These are phyloP conservation scores for Charadrius vociferus DNA, from an alignment of 2,113 vertebrate genomes.

Conservation along the genomic window DNA sequence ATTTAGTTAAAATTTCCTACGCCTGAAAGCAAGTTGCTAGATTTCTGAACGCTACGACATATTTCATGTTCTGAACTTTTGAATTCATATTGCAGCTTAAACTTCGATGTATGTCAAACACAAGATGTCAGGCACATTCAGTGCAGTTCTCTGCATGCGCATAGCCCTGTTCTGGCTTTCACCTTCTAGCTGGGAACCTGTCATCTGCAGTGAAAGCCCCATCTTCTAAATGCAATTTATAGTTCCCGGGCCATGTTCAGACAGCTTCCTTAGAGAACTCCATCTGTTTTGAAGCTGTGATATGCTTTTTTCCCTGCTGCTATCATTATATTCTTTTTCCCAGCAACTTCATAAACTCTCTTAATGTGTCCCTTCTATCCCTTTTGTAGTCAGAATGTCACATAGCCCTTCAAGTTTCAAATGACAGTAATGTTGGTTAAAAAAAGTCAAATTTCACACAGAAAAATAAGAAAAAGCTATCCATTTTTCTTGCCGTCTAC, in stretches of 20 bases:
- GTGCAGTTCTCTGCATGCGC: neutral
- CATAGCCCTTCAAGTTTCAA: neutral
- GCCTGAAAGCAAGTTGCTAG: neutral
- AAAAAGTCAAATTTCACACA: neutral
- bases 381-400: neutral
- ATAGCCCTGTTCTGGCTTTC: constrained; percentile 9
- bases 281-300: constrained; percentile 50
- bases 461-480: neutral
- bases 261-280: constrained; percentile 40
- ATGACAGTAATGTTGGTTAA: neutral
- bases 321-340: neutral
- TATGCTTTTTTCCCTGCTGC: neutral
- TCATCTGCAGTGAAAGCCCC: constrained; percentile 25
- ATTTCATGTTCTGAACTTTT: constrained; percentile 27
- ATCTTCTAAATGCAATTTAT: constrained; percentile 45
- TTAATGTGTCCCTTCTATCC: neutral
- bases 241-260: constrained; percentile 3
- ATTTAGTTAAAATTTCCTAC: neutral
- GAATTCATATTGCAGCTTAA: neutral
- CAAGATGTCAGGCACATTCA: constrained; percentile 17
- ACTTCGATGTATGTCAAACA: neutral
- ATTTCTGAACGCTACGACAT: neutral
- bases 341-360: neutral
- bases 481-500: neutral
- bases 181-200: neutral